These are phyloP conservation scores for Anolis apletophallus DNA, from an alignment of 2,797 vertebrate species.

Conservation along the genomic window DNA sequence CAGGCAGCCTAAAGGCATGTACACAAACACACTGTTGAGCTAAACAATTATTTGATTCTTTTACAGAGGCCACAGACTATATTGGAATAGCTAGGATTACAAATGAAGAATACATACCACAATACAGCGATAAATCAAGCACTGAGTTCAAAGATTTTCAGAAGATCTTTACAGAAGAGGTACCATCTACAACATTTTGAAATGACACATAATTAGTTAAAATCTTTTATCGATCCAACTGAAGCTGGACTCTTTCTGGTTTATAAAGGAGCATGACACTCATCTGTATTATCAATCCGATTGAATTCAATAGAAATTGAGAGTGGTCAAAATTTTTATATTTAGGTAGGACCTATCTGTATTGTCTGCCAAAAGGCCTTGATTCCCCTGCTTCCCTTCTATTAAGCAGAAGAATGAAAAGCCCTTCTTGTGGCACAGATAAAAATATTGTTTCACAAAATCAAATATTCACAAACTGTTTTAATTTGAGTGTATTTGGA, in stretches of 20 bases:
- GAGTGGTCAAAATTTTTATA: not conserved
- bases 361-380: not conserved
- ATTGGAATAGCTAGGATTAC: slow-evolving; percentile 47
- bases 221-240: not conserved
- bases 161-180: slow-evolving; percentile 39
- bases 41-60: slow-evolving; percentile 33
- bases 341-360: not conserved
- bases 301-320: too few relatives aligned
- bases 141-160: slow-evolving; percentile 47
- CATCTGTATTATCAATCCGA: too few relatives aligned
- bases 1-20: too few relatives aligned
- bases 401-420: not conserved
- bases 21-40: not conserved
- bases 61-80: slow-evolving; percentile 53
- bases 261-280: too few relatives aligned
- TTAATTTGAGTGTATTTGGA: not conserved
- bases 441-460: not conserved
- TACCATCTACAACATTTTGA: slow-evolving; percentile 41
- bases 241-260: not conserved
- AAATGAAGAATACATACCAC: not conserved
- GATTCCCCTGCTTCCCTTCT: too few relatives aligned
- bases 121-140: slow-evolving; percentile 56
- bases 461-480: not conserved
- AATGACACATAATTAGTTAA: not conserved
- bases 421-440: not conserved